phyloP scores from a whole-genome alignment of 30 jellyfish, hydroid and myxozoan genomes.

The Hydra vulgaris region DNA sequence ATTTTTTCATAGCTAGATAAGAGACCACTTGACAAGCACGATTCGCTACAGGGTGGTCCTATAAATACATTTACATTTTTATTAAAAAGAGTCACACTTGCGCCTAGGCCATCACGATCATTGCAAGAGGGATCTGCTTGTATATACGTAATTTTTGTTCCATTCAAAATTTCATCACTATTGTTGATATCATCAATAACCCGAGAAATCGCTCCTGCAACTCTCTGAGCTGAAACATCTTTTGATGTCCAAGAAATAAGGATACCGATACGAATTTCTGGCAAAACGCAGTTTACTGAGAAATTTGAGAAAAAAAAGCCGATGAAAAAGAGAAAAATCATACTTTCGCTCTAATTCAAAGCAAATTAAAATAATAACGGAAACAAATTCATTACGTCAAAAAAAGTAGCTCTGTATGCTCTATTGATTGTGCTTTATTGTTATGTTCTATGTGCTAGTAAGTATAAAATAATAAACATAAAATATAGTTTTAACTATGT shows the following conservation, averaged over 20 bases:
- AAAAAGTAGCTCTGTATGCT: no score
- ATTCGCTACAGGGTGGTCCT: constrained; percentile 84
- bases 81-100: constrained; percentile 44
- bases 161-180: constrained; percentile 29
- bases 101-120: constrained; percentile 61
- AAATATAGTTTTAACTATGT: no score
- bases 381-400: no score
- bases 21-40: constrained; percentile 65
- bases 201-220: constrained; percentile 63
- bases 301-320: background rate
- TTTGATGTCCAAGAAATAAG: constrained; percentile 68
- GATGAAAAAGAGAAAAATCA: background rate
- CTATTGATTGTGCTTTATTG: no score
- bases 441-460: no score
- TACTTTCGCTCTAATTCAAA: background rate
- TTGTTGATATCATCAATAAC: constrained; percentile 73
- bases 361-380: background rate
- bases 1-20: constrained; percentile 47
- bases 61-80: constrained; percentile 42
- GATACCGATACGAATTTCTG: constrained; percentile 44
- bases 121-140: constrained; percentile 48
- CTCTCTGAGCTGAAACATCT: constrained; percentile 43
- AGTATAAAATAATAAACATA: no score
- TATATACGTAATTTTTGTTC: constrained; percentile 16
- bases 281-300: background rate